phyloP scores from a whole-genome alignment of 1,140 invertebrate genomes.

The Caenorhabditis latens region DNA sequence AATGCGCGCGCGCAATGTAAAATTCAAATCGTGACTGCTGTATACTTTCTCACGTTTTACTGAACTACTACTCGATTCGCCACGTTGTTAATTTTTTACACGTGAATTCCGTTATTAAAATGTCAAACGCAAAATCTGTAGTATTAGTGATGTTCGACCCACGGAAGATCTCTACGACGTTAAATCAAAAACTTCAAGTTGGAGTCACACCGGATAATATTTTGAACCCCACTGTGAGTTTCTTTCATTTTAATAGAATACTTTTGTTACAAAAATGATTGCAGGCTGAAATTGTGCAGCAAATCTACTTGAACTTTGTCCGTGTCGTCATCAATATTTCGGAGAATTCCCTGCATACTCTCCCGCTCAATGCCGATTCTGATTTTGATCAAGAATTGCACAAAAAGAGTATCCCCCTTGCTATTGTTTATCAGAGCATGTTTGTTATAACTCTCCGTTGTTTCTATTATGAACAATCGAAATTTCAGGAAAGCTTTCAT shows the following conservation, averaged over 20 bases:
- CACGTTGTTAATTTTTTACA: neutral
- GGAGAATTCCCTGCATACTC: neutral
- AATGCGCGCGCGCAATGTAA: neutral
- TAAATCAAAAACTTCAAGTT: neutral
- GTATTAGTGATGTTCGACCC: neutral
- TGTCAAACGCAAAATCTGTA: neutral
- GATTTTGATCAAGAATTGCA: constrained; percentile 12
- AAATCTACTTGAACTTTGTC: neutral
- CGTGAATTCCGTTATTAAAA: neutral
- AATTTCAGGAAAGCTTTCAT: constrained; percentile 48
- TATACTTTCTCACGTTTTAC: neutral
- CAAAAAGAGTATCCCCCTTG: neutral
- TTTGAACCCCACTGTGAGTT: neutral
- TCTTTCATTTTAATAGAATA: too few species aligned
- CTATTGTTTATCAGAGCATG: constrained; percentile 15
- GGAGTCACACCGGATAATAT: neutral
- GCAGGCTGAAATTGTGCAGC: neutral
- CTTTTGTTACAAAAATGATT: neutral
- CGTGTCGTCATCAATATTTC: neutral
- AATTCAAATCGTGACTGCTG: neutral
- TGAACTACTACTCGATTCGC: neutral
- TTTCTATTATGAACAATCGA: neutral
- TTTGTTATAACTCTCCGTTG: neutral
- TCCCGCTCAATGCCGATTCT: neutral
- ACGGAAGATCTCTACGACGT: neutral